Conservation (phyloP, 1,140 invertebrate species). For the Drosophila insularis region DNA sequence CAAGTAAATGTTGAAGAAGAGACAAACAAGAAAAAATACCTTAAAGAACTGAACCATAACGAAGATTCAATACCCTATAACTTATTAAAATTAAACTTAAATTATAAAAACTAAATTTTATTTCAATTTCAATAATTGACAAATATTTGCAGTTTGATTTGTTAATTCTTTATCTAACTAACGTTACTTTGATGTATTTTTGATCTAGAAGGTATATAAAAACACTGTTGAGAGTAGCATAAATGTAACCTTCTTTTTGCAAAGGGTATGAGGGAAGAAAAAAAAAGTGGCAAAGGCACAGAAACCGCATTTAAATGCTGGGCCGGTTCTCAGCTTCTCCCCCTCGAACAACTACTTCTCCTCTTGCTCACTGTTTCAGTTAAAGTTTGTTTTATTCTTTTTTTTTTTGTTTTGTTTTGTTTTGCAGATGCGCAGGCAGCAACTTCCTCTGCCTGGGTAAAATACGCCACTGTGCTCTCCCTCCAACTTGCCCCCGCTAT, state of each 20-base stretch:
- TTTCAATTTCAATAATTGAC: no score
- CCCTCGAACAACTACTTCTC: neutral
- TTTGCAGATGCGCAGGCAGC: conserved; percentile 61
- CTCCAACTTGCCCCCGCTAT: neutral
- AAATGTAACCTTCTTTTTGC: neutral
- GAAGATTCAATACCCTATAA: conserved; percentile 2
- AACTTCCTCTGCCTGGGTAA: conserved; percentile 4
- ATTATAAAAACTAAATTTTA: no score
- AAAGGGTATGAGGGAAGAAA: conserved; percentile 6
- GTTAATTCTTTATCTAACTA: no score
- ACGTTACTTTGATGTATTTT: no score
- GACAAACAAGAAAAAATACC: neutral
- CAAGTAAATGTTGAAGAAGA: conserved; percentile 36
- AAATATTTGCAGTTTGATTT: no score
- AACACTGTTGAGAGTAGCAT: neutral
- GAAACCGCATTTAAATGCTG: conserved; percentile 71
- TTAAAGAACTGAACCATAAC: neutral
- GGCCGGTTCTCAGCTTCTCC: conserved; percentile 2
- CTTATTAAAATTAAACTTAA: no score
- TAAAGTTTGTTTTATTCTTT: conserved; percentile 17
- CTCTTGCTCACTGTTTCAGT: neutral
- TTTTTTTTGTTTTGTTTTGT: conserved; percentile 18
- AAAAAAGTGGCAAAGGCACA: conserved; percentile 38
- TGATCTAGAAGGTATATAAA: neutral
- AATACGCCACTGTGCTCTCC: neutral